Evolutionary conservation across 2,797 vertebrate species (phyloP), one percentile per base, ranked within the genome.

Genomic region (Orestias chungarensis): DNA sequence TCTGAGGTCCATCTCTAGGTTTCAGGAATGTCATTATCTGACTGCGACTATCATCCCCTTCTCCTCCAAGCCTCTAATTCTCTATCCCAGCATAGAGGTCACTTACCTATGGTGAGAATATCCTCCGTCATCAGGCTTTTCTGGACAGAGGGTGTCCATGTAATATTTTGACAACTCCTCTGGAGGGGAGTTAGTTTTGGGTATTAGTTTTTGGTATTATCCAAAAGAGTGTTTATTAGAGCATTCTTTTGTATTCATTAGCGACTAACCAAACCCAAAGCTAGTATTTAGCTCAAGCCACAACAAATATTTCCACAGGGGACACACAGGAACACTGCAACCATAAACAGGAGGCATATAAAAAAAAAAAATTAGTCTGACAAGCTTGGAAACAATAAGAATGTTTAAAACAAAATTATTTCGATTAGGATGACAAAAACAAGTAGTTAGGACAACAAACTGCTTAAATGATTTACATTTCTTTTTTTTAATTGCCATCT

Each of bases 21-120:
- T 89, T 93, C 89, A 94, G 94, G 94, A 95, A 95, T 95, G 95
- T 93, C 92, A 95, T 95, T 95, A 95, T 94, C 90, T 88, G 82
- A 84, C 88, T 82, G 81, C 42, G 80, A 86, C 83, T 65, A 62
- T 62, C 59, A 62, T 75, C 87, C 87, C 83, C 79, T 75, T 44
- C 84, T 59, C 79, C 68, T 75, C 82, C 86, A 87, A 87, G 74
- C 77, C 81, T 80, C 82, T 83, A 78, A 71, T 84, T 86, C 82
- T 82, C 86, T 81, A 83, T 82, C 77, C 85, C 82, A 82, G 65
- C 47, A 85, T 75, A 87, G 73, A 91, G 91, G 91, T 92, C 89
- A 91, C 89, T 92, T 92, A 94, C 89, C 88, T 86, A 84, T 74
- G 57, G 82, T 80, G 84, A 87, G 89, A 92, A 93, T 93, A 93